Percentiles rank a stretch among this genome's conserved stretches.
Evolutionary conservation across 1,140 invertebrate genomes (phyloP).

Genomic region (Orius insidiosus): DNA sequence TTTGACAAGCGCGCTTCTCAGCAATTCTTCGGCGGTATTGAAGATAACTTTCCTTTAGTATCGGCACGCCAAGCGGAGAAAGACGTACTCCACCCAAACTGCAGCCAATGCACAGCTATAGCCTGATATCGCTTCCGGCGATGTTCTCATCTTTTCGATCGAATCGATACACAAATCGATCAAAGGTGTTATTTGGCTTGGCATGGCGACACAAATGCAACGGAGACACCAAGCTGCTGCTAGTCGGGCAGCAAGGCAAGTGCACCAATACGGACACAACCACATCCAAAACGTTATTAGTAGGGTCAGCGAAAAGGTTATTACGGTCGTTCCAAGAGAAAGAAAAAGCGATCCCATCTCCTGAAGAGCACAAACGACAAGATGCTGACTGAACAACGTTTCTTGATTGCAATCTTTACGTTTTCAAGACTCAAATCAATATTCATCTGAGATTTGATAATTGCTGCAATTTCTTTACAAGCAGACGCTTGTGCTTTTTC

Average conservation of each 20-base stretch:
- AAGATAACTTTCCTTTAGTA: conserved; percentile 88
- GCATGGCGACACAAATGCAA: conserved; percentile 80
- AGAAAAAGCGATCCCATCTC: conserved; percentile 74
- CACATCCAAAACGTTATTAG: conserved; percentile 43
- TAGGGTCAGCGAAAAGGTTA: conserved; percentile 71
- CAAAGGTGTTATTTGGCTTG: conserved; percentile 81
- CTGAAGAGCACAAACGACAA: conserved; percentile 83
- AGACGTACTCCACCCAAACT: conserved; percentile 77
- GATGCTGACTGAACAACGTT: conserved; percentile 82
- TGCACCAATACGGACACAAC: conserved; percentile 73
- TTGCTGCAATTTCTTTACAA: conserved; percentile 82
- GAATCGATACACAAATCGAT: conserved; percentile 76
- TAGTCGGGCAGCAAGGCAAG: conserved; percentile 75
- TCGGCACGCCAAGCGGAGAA: conserved; percentile 89
- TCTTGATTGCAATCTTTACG: conserved; percentile 79
- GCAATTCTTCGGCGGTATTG: conserved; percentile 88
- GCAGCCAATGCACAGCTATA: conserved; percentile 89
- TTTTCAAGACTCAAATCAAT: conserved; percentile 81
- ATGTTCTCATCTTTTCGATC: conserved; percentile 74
- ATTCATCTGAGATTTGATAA: conserved; percentile 89
- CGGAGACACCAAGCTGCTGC: conserved; percentile 88
- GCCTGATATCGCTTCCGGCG: conserved; percentile 82
- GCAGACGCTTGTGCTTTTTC: conserved; percentile 93
- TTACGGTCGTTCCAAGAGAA: conserved; percentile 82
- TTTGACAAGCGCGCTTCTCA: conserved; percentile 94